phyloP scores from a whole-genome alignment of 2,113 vertebrate species.

The Erythrolamprus reginae region DNA sequence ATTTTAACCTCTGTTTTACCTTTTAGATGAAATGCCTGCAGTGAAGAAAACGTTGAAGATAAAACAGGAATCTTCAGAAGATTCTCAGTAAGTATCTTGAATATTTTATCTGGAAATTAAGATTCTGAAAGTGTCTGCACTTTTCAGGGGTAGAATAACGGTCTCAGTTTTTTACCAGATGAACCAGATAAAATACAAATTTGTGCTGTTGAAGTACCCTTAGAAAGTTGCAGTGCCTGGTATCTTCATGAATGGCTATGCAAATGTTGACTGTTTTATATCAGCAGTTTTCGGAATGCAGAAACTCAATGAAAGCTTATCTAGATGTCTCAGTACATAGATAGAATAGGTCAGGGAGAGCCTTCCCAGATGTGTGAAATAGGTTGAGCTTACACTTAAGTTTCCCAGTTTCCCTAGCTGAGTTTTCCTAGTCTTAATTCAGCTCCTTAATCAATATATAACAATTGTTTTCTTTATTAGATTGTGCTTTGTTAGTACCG shows the following conservation, averaged over 20 bases:
- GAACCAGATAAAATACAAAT: not conserved
- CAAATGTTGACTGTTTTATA: not conserved
- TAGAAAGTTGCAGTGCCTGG: not conserved
- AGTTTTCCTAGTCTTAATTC: not conserved
- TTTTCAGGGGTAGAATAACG: constrained; percentile 35
- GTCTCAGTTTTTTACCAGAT: not conserved
- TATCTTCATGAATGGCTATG: not conserved
- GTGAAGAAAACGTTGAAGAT: constrained; percentile 85
- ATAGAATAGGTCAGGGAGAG: not conserved
- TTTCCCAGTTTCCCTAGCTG: not conserved
- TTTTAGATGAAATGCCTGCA: constrained; percentile 87
- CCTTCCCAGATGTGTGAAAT: not conserved
- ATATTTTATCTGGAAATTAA: constrained; percentile 26
- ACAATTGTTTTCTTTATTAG: not conserved
- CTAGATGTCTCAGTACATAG: not conserved
- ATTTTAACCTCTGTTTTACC: constrained; percentile 40
- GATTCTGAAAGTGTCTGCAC: constrained; percentile 36
- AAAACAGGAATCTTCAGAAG: constrained; percentile 84
- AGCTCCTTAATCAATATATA: not conserved
- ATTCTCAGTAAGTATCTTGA: constrained; percentile 84
- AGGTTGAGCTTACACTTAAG: not conserved
- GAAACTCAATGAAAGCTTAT: not conserved
- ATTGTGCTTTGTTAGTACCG: not conserved
- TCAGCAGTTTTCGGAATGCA: not conserved
- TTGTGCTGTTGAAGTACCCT: not conserved